phyloP scores from a whole-genome alignment of 30 jellyfish, hydroid and myxozoan species.

The Morbakka virulenta region DNA sequence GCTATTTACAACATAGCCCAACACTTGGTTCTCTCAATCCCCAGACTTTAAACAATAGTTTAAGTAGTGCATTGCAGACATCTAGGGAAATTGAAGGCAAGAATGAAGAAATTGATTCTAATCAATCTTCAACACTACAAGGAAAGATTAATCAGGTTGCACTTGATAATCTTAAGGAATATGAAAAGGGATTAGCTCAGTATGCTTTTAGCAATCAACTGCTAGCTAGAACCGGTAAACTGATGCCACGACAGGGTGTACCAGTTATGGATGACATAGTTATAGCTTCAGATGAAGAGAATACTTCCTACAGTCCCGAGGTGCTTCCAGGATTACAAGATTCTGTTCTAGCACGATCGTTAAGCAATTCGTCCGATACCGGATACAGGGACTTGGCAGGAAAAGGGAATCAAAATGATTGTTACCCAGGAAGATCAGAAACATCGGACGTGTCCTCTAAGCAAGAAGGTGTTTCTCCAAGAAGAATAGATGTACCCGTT shows the following conservation, averaged over 20 bases:
- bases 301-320: background rate
- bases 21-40: slow-evolving; percentile 64
- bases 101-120: slow-evolving; percentile 15
- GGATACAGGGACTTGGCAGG: background rate
- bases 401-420: background rate
- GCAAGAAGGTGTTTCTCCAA: background rate
- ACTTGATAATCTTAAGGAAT: background rate
- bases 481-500: background rate
- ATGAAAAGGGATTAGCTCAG: background rate
- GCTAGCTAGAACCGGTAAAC: background rate
- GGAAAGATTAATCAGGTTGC: background rate
- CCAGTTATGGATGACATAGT: background rate
- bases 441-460: background rate
- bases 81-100: slow-evolving; percentile 15
- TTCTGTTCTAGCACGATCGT: background rate
- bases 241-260: background rate
- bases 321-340: background rate
- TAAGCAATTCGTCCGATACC: background rate
- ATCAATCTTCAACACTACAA: background rate
- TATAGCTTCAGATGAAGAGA: background rate
- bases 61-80: slow-evolving; percentile 62
- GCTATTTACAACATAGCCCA: slow-evolving; percentile 67
- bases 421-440: background rate
- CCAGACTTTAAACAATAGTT: slow-evolving; percentile 63
- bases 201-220: background rate